These are phyloP conservation scores for Steromphala cineraria DNA, from an alignment of 2,888 invertebrate genomes.

Conservation along the genomic window DNA sequence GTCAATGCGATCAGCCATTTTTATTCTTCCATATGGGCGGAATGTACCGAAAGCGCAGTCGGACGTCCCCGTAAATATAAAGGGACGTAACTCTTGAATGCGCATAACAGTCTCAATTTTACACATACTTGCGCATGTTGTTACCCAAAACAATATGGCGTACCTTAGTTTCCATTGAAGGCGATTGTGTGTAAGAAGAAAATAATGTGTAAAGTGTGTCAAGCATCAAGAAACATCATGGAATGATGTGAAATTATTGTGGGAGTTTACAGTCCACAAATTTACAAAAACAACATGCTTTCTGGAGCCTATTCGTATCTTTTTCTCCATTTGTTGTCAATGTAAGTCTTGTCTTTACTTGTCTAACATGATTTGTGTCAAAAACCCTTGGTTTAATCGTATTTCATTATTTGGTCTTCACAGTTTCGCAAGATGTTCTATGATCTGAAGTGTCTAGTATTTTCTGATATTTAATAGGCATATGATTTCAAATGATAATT, in stretches of 20 bases:
- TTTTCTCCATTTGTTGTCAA: conserved; percentile 33
- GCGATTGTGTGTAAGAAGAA: conserved; percentile 4
- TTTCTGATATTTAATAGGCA: no score
- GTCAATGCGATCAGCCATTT: no score
- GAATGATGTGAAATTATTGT: not conserved
- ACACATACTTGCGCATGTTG: conserved; percentile 62
- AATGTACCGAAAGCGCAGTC: not conserved
- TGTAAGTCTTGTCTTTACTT: not conserved
- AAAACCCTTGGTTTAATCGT: not conserved
- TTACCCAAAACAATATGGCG: conserved; percentile 71
- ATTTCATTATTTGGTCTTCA: not conserved
- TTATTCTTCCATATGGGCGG: no score
- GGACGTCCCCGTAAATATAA: not conserved
- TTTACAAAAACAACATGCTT: conserved; percentile 42
- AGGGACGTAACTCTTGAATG: conserved; percentile 22
- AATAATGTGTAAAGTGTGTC: not conserved
- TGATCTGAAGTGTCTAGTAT: no score
- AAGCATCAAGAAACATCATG: not conserved
- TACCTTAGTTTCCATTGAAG: conserved; percentile 43
- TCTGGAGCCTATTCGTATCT: conserved; percentile 71
- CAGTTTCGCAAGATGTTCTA: no score
- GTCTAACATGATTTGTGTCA: not conserved
- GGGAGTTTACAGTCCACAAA: conserved; percentile 17
- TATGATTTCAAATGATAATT: no score
- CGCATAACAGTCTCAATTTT: conserved; percentile 42